A percentile compares a stretch with the other conserved stretches of the same genome.
Conservation (phyloP, 1,140 invertebrate species). For the Aphelenchoides fujianensis region DNA sequence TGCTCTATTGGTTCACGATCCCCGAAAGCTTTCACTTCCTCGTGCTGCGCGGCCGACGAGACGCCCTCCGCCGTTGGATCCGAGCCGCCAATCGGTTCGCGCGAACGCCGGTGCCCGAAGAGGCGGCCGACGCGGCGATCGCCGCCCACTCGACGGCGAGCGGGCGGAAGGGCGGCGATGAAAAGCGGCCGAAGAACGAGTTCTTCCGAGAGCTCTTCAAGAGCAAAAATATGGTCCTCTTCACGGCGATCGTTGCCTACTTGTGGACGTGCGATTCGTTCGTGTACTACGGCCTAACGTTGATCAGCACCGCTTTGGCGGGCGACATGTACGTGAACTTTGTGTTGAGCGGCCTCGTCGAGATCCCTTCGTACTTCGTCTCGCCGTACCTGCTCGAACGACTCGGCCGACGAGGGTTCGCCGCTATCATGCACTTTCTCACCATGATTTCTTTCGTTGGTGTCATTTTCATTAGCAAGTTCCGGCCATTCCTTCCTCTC, state of each 20-base stretch:
- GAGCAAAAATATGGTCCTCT: conserved; percentile 15
- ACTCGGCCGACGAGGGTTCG: conserved; percentile 14
- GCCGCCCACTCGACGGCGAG: not conserved
- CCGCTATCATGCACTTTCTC: not conserved
- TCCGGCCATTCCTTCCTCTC: conserved; percentile 28
- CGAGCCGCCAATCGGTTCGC: conserved; percentile 29
- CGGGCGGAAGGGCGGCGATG: conserved; percentile 3
- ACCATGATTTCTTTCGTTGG: conserved; percentile 13
- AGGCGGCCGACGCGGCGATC: conserved; percentile 16
- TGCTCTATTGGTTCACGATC: not conserved
- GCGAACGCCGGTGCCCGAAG: not conserved
- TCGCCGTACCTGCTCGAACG: conserved; percentile 47
- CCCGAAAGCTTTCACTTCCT: not conserved
- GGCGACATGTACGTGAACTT: conserved; percentile 63
- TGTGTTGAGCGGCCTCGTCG: conserved; percentile 58
- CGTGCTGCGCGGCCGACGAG: not conserved
- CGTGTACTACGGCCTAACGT: conserved; percentile 64
- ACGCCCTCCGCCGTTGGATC: conserved; percentile 26
- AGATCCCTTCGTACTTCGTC: conserved; percentile 59
- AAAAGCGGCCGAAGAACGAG: conserved; percentile 27
- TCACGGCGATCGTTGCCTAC: conserved; percentile 33
- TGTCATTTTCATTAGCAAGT: conserved; percentile 23
- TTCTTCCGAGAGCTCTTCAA: conserved; percentile 24
- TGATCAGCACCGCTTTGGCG: conserved; percentile 58
- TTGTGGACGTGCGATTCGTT: conserved; percentile 54